Conservation (phyloP, 2,888 invertebrate species). For the Dusona sp. region DNA sequence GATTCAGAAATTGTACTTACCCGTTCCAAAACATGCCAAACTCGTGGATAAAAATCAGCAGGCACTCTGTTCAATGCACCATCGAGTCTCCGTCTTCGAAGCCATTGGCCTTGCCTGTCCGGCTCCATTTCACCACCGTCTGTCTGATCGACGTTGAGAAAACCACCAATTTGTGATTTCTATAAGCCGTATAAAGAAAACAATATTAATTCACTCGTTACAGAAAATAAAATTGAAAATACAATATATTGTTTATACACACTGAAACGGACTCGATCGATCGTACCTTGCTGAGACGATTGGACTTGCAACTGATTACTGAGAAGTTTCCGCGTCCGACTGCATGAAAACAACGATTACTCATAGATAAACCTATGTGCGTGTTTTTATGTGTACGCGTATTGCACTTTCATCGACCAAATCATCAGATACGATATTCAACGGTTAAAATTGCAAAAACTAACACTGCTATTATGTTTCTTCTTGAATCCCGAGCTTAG, state of each 20-base stretch:
- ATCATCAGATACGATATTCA: not conserved
- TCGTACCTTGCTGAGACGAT: slow-evolving; percentile 93
- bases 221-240: not conserved
- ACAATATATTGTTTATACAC: not conserved
- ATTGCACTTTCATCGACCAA: not conserved
- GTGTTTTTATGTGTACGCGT: not conserved
- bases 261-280: slow-evolving; percentile 63
- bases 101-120: slow-evolving; percentile 98
- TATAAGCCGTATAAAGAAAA: slow-evolving; percentile 71
- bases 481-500: not conserved
- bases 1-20: slow-evolving; percentile 84
- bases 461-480: not conserved
- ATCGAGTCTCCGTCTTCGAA: slow-evolving; percentile 96
- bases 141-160: slow-evolving; percentile 82
- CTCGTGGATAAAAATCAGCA: slow-evolving; percentile 97
- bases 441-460: not conserved
- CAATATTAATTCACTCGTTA: not conserved
- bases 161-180: slow-evolving; percentile 86
- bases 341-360: slow-evolving; percentile 79
- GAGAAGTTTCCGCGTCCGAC: slow-evolving; percentile 95
- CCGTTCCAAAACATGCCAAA: slow-evolving; percentile 96
- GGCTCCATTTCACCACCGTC: slow-evolving; percentile 86
- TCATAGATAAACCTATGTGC: slow-evolving; percentile 24
- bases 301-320: slow-evolving; percentile 94
- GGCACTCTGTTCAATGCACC: slow-evolving; percentile 99